phyloP scores from a whole-genome alignment of 2,797 vertebrate genomes.

The Threskiornis aethiopicus region DNA sequence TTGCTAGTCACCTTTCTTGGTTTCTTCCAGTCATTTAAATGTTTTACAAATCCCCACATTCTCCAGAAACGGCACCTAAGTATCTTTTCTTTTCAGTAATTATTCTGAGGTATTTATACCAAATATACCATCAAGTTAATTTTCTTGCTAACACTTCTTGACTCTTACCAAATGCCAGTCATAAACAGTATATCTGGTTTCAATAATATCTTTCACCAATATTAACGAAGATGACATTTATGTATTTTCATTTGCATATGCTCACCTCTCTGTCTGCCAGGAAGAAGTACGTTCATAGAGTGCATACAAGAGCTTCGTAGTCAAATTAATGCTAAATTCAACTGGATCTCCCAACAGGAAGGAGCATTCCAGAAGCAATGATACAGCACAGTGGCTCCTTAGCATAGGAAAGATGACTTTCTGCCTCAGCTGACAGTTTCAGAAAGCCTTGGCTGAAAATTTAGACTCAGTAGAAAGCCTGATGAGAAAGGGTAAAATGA shows the following conservation, averaged over 20 bases:
- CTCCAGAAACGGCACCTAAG: neutral
- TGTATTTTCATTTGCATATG: neutral
- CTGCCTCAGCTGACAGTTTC: neutral
- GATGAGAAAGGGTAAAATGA: neutral
- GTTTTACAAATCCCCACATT: neutral
- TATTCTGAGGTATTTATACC: neutral
- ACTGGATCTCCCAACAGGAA: neutral
- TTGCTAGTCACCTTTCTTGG: rapidly evolving
- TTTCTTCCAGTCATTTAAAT: neutral
- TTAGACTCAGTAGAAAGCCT: neutral
- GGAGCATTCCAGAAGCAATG: neutral
- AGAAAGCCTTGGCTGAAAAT: neutral
- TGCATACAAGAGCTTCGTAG: neutral
- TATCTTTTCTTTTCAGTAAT: neutral
- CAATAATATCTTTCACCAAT: neutral
- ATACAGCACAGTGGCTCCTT: neutral
- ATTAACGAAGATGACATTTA: neutral
- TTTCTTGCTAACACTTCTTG: neutral
- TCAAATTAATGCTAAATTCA: neutral
- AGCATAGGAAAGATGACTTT: neutral
- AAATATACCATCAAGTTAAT: neutral
- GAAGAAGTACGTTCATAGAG: neutral
- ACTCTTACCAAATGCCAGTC: neutral
- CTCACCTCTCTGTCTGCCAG: neutral
- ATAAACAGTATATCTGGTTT: neutral